phyloP scores from a whole-genome alignment of 2,797 vertebrate genomes.

The Sebastes iracundus region DNA sequence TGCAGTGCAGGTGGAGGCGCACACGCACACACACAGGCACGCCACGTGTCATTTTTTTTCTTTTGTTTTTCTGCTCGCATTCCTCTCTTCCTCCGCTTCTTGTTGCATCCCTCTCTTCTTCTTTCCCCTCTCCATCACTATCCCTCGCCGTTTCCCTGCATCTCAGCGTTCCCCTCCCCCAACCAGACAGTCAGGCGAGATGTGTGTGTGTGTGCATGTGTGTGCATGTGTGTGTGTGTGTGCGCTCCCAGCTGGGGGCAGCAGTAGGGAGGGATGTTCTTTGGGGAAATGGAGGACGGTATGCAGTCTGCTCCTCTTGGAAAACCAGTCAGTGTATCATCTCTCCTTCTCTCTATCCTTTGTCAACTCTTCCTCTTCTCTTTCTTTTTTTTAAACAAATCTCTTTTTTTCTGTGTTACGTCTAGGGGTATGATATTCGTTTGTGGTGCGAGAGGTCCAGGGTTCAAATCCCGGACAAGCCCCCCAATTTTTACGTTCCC shows the following conservation, averaged over 20 bases:
- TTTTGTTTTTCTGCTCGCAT: conserved; percentile 5
- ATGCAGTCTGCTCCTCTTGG: conserved; percentile 75
- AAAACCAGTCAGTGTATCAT: conserved; percentile 60
- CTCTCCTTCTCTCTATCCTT: conserved; percentile 42
- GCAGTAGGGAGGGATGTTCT: conserved; percentile 80
- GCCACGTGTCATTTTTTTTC: conserved; percentile 16
- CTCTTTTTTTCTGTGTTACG: conserved; percentile 11
- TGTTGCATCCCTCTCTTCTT: conserved; percentile 40
- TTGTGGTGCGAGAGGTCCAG: conserved; percentile 77
- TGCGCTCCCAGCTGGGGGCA: conserved; percentile 74
- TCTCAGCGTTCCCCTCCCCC: conserved; percentile 75
- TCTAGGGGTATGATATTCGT: conserved; percentile 80
- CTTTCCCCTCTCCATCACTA: conserved; percentile 69
- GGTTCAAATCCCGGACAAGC: conserved; percentile 79
- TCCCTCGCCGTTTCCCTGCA: conserved; percentile 64
- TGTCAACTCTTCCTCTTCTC: conserved; percentile 34
- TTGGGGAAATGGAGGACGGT: conserved; percentile 78
- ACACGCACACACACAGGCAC: conserved; percentile 21
- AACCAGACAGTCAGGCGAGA: conserved; percentile 61
- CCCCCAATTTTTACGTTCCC: conserved; percentile 1
- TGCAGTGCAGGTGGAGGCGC: conserved; percentile 46
- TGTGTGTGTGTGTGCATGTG: conserved; percentile 11
- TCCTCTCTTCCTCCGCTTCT: conserved; percentile 25
- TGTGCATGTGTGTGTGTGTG: conserved; percentile 25
- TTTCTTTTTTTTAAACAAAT: neutral